Conservation (phyloP, 2,888 invertebrate genomes). For the Lissonota sp. region DNA sequence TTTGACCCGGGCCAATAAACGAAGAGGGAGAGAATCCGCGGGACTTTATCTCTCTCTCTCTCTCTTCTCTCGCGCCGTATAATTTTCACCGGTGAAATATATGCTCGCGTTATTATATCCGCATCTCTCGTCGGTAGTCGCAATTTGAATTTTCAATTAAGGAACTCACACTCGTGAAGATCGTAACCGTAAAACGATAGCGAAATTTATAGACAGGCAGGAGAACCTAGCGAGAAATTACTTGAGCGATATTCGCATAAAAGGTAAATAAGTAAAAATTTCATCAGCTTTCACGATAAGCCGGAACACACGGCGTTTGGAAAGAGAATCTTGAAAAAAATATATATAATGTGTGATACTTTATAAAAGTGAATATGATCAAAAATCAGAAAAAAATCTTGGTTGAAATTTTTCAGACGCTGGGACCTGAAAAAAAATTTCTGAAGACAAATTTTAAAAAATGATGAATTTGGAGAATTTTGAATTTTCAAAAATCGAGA, state of each 20-base stretch:
- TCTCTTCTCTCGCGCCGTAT: constrained; percentile 23
- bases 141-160: constrained; percentile 65
- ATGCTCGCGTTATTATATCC: constrained; percentile 43
- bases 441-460: too few species aligned
- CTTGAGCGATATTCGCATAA: neutral
- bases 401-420: too few species aligned
- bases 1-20: constrained; percentile 52
- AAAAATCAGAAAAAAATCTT: too few species aligned
- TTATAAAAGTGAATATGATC: too few species aligned
- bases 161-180: neutral
- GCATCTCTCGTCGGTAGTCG: constrained; percentile 26
- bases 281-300: too few species aligned
- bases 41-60: neutral
- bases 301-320: too few species aligned
- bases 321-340: too few species aligned
- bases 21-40: constrained; percentile 19
- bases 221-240: neutral
- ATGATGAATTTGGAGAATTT: too few species aligned
- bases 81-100: constrained; percentile 50
- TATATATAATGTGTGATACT: too few species aligned
- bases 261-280: too few species aligned
- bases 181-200: neutral
- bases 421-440: too few species aligned
- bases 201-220: neutral
- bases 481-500: too few species aligned